Base-by-base conservation (phyloP, 2,797 vertebrate genomes). In the Gobionotothen gibberifrons region DNA sequence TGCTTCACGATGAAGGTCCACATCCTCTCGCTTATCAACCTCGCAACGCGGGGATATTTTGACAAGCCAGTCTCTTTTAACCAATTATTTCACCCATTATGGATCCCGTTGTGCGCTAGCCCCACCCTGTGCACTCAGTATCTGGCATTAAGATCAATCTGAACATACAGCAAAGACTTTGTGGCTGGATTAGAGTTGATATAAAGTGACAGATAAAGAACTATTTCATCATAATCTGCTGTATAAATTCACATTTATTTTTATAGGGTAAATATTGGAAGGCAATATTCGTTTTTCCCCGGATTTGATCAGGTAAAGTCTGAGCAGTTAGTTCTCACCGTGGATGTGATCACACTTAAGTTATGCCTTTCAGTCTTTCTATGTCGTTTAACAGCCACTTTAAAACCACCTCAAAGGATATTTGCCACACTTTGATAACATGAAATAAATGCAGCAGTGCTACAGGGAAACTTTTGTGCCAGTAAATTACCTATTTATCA, bases 31-130 rank as follows among this genome's bases (percentile, higher is more conserved):
- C 90, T 86, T 88, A 90, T 93, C 91, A 92, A 69, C 79, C 81
- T 75, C 44, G 12, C 84, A 69, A 92, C 51, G 60, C 87, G 79
- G 75, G 56, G 78, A 68, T 88, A 79, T 92, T 93, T 87, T 93
- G 92, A 93, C 92, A 92, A 87, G 85, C 87, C 82, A 79, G 87
- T 90, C 90, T 93, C 91, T 89, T 92, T 94, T 91, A 86, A 84
- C 83, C 93, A 88, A 92, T 93, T 94, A 94, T 93, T 93, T 92
- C 87, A 87, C 83, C 92, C 90, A 93, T 93, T 91, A 94, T 85
- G 81, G 84, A 87, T 83, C 78, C 72, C 54, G n/a, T 57, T 73
- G 82, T 69, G 71, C 70, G 68, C 78, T 26, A 11, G 66, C 82
- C 84, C 85, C 84, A 69, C 84, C 90, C 86, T 74, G 69, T 53